These are phyloP conservation scores for Orthosia cruda DNA, from an alignment of 2,888 invertebrate genomes.

Conservation along the genomic window DNA sequence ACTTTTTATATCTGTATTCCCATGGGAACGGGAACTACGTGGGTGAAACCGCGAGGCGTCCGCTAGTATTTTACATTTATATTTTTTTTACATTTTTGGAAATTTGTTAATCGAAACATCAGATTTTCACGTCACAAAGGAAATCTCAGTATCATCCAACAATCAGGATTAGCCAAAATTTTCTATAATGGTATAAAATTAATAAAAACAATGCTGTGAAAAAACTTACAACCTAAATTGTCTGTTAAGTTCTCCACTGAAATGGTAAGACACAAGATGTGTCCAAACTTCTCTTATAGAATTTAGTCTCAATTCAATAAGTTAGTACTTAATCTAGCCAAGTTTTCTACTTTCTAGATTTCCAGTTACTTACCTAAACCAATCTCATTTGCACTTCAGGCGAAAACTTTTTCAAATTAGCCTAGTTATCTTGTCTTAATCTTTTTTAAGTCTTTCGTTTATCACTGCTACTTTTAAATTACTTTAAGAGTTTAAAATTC, in stretches of 20 bases:
- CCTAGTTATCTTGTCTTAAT: background rate
- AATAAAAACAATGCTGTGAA: background rate
- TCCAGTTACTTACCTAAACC: no score
- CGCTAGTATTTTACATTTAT: no score
- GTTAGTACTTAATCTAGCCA: slow-evolving; percentile 2
- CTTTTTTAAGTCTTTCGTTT: background rate
- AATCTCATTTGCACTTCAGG: no score
- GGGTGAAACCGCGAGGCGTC: no score
- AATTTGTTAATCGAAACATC: no score
- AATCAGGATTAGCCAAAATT: background rate
- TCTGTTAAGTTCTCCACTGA: background rate
- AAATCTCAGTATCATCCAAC: background rate
- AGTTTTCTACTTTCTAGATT: background rate
- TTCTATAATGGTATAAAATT: background rate
- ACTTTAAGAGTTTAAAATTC: background rate
- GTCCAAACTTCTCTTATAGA: slow-evolving; percentile 9
- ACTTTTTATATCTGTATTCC: no score
- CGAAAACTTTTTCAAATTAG: background rate
- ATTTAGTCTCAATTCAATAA: slow-evolving; percentile 1
- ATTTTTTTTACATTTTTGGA: no score
- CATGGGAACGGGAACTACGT: no score
- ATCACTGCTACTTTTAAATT: background rate
- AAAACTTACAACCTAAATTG: background rate
- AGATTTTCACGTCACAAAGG: background rate
- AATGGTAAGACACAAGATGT: background rate